Evolutionary conservation across 2,797 vertebrate species (phyloP), one percentile per base, ranked within the genome.

Genomic region (Cryptoprocta ferox): DNA sequence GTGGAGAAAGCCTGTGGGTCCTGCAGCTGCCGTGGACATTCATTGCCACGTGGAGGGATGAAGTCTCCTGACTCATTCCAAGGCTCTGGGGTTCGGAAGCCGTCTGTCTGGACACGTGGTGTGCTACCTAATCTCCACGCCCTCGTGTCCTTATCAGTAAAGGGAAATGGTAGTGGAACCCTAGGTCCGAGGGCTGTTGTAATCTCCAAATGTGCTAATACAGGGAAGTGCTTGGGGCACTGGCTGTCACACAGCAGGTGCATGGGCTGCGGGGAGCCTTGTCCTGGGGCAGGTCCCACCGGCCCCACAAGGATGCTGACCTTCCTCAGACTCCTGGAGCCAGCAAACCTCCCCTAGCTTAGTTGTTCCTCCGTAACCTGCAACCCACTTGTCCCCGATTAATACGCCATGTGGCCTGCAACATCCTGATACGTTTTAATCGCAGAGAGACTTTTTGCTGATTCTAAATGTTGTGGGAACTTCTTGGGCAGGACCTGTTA

Each of bases 191-290:
- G 53, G 79, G 35, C 2, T 6, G 53, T 9, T 75, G 30, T 14
- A 2, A 10, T 28, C 28, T 61, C 35, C 79, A 2, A 1, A 3
- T 3, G 79, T 11, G n/a, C 4, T 0, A 12, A 12, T 16, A 3
- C 30, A 16, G 75, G 30, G 42, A 45, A 32, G 42, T 8, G 14
- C 68, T 0, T 11, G 68, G 4, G 11, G 68, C 35, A 1, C 68
- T 0, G 68, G 10, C 53, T 7, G 18, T 53, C 53, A 19, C 18
- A 5, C 0, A 3, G 39, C 32, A 24, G 35, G 35, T 3, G 71
- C 71, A 9, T 2, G 39, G 28, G 39, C 71, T 18, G 39, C 26
- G 0, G 4, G 5, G 14, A 35, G 35, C 68, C 21, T 19, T 39
- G 68, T 5, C 7, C 66, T 2, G 70, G 15, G 24, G 39, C 26